These are phyloP conservation scores for Anthrax anthrax DNA, from an alignment of 2,888 invertebrate species.

Conservation along the genomic window DNA sequence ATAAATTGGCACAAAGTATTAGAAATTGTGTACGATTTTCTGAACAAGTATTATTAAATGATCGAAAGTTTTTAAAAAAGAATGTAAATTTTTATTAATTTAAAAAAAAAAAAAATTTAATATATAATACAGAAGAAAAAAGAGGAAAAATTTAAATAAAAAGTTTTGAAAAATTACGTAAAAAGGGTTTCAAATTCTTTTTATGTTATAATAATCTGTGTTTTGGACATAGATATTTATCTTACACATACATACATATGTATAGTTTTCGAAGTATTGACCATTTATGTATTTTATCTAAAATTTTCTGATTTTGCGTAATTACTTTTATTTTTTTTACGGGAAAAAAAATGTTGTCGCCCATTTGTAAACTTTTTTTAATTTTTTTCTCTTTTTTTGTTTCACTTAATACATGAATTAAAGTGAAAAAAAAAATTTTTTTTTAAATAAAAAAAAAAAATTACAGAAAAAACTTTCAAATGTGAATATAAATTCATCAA, in stretches of 20 bases:
- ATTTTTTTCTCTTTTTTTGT: too few relatives aligned
- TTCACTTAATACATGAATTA: too few relatives aligned
- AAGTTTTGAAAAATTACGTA: background rate
- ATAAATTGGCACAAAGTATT: slow-evolving; percentile 22
- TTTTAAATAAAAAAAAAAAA: background rate
- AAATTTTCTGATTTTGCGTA: background rate
- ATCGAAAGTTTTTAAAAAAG: too few relatives aligned
- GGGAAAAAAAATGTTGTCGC: too few relatives aligned
- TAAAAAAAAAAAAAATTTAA: slow-evolving; percentile 3
- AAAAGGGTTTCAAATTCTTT: too few relatives aligned
- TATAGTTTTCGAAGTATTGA: too few relatives aligned
- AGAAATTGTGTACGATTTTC: slow-evolving; percentile 9
- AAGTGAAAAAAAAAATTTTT: too few relatives aligned
- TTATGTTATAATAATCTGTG: too few relatives aligned
- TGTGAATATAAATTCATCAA: slow-evolving; percentile 24
- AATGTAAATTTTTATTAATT: background rate
- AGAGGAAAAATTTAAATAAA: slow-evolving; percentile 13
- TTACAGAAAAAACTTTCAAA: slow-evolving; percentile 7
- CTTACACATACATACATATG: too few relatives aligned
- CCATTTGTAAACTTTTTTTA: too few relatives aligned
- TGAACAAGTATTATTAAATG: slow-evolving; percentile 2
- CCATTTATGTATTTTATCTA: background rate
- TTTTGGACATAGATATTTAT: too few relatives aligned
- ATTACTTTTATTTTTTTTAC: background rate
- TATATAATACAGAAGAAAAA: background rate